Evolutionary conservation across 1,140 invertebrate species (phyloP), one percentile per base, ranked within the genome.

Genomic region (Drosophila obscura): DNA sequence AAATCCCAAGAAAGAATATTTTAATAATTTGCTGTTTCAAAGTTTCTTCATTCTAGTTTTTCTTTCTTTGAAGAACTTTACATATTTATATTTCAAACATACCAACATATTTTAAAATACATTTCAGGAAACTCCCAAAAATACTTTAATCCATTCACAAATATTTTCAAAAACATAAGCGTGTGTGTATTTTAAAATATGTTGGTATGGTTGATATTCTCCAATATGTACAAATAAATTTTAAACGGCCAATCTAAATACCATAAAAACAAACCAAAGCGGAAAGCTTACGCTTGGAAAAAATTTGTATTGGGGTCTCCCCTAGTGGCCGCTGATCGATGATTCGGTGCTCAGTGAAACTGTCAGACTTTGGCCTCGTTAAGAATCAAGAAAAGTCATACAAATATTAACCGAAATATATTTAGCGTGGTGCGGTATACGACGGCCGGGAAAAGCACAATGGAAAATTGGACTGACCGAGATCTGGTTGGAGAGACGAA

Each of bases 361-460:
- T 69, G 65, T 66, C 82, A 71, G 73, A 88, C 83, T 69, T 61
- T 88, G 79, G 88, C 88, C 82, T 83, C 82, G 78, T 87, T 76
- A 69, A 87, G 82, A 87, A 87, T 67, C 59, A 59, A 77, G 59
- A 77, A 64, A 62, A 69, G 60, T 65, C 58, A 67, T 60, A 31
- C 57, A 77, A 63, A 73, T 75, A 63, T 74, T 24, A 43, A 61
- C 51, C 19, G 52, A 56, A 64, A 56, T 49, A 31, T 51, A 45
- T 59, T 77, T 44, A 44, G 82, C 82, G 82, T 81, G 78, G 82
- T 19, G 19, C 19, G 19, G 19, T 19, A 19, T 19, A 19, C 19
- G 1, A 19, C 19, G 1, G 82, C 78, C 49, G 78, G 83, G 81
- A 87, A 80, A 77, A 50, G 51, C 26, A 26, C 26, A 26, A 26